Percentiles rank a stretch among this genome's conserved stretches.
These are phyloP conservation scores for Thereva nobilitata DNA, from an alignment of 2,888 invertebrate genomes.

Conservation along the genomic window DNA sequence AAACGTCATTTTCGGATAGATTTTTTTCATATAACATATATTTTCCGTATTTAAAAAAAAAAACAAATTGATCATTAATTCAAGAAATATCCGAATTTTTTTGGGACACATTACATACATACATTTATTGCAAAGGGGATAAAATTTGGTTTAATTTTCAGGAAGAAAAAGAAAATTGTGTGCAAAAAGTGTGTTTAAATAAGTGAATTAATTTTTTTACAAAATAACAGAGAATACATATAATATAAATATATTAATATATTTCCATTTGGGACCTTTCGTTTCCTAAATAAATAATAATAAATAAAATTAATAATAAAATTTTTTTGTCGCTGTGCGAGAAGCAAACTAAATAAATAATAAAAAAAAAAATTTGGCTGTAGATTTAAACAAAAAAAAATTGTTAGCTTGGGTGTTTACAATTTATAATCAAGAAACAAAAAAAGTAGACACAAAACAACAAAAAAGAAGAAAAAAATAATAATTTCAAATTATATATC, in stretches of 20 bases:
- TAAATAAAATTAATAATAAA: no score
- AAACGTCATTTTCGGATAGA: constrained; percentile 30
- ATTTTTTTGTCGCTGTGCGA: no score
- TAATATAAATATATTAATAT: not conserved
- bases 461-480: no score
- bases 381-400: no score
- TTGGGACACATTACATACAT: not conserved
- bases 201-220: no score
- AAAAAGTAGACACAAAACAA: no score
- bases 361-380: no score
- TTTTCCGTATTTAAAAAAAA: constrained; percentile 18
- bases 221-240: not conserved
- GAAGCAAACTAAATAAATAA: no score
- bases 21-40: constrained; percentile 10
- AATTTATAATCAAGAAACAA: no score
- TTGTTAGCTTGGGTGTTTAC: no score
- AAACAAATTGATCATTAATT: constrained; percentile 15
- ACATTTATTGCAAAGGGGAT: not conserved
- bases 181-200: not conserved
- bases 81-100: constrained; percentile 16
- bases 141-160: not conserved
- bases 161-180: not conserved
- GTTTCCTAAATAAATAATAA: not conserved
- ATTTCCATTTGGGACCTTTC: not conserved
- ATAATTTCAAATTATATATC: no score